These are phyloP conservation scores for Drosophila ohnishii DNA, from an alignment of 1,140 invertebrate species.

Conservation along the genomic window DNA sequence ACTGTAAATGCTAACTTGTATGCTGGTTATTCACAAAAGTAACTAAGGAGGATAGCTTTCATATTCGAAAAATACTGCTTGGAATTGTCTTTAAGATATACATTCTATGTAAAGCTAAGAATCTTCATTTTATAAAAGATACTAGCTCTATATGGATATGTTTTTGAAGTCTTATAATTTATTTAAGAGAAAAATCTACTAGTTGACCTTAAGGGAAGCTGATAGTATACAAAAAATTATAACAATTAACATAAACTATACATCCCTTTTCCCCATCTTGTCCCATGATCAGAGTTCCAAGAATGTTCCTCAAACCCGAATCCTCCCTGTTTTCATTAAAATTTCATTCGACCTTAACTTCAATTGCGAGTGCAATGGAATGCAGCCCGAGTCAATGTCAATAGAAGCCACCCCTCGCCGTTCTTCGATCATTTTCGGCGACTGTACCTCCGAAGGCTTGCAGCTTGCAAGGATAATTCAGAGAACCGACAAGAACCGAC, in stretches of 20 bases:
- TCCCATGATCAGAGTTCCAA: neutral
- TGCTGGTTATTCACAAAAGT: neutral
- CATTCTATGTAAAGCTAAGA: too few relatives aligned
- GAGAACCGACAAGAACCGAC: conserved; percentile 29
- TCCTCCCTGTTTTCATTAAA: neutral
- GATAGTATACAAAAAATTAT: too few relatives aligned
- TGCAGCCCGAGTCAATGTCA: conserved; percentile 75
- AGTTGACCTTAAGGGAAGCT: neutral
- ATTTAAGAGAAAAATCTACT: neutral
- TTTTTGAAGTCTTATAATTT: neutral
- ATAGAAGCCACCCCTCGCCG: conserved; percentile 54
- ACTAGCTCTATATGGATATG: neutral
- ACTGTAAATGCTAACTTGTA: neutral
- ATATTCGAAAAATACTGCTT: neutral
- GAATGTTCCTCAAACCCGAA: neutral
- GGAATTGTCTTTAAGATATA: neutral
- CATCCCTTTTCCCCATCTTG: neutral
- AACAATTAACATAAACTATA: neutral
- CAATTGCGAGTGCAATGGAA: conserved; percentile 76
- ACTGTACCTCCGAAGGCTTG: conserved; percentile 64
- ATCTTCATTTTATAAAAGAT: neutral
- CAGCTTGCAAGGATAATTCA: conserved; percentile 64
- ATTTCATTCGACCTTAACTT: conserved; percentile 23
- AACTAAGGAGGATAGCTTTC: neutral
- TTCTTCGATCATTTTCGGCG: conserved; percentile 31